These are phyloP conservation scores for Sturnus vulgaris DNA, from an alignment of 2,113 vertebrate genomes.

Conservation along the genomic window DNA sequence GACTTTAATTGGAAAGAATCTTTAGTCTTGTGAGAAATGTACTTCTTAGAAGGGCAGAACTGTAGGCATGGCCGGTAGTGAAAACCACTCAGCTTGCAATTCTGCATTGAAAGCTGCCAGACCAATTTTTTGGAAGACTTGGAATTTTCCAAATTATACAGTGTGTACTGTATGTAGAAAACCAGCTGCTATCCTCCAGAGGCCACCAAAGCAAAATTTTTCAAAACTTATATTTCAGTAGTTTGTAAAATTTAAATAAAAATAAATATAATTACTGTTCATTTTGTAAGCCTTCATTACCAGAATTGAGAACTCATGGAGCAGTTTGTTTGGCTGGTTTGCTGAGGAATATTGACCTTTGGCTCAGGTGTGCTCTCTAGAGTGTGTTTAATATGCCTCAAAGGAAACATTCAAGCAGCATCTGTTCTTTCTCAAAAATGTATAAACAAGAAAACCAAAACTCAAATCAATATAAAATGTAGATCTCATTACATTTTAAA, in stretches of 20 bases:
- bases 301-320: background rate
- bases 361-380: background rate
- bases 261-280: conserved; percentile 27
- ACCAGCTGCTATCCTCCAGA: background rate
- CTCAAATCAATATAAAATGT: background rate
- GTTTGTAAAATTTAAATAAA: conserved; percentile 30
- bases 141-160: conserved; percentile 48
- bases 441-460: background rate
- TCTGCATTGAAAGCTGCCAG: background rate
- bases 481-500: conserved; percentile 22
- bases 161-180: background rate
- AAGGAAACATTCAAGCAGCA: conserved; percentile 33
- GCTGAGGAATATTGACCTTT: conserved; percentile 9
- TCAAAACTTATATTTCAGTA: conserved; percentile 36
- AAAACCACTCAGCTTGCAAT: background rate
- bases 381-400: conserved; percentile 20
- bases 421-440: conserved; percentile 54
- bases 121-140: conserved; percentile 16
- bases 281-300: conserved; percentile 19
- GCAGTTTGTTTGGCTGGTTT: background rate
- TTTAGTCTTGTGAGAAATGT: background rate
- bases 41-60: background rate
- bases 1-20: background rate
- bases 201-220: background rate
- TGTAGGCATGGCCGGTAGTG: background rate